A percentile compares a stretch with the other conserved stretches of the same genome.
phyloP scores from a whole-genome alignment of 2,888 invertebrate species.

The Cataglyphis altisquamis region DNA sequence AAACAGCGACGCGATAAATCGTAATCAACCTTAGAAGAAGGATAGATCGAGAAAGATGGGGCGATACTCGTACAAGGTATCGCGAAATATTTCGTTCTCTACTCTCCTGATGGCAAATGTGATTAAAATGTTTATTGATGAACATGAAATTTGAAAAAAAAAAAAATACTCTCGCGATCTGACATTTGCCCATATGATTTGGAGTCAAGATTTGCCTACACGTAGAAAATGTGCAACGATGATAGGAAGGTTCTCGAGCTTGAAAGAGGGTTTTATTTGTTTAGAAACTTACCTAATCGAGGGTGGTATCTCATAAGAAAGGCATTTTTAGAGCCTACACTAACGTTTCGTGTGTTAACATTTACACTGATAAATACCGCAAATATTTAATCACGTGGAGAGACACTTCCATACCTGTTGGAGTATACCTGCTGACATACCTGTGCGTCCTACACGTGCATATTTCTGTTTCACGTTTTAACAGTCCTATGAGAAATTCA shows the following conservation, averaged over 20 bases:
- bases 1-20: slow-evolving; percentile 67
- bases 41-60: slow-evolving; percentile 38
- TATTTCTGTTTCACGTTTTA: slow-evolving; percentile 17
- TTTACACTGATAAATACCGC: slow-evolving; percentile 45
- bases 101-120: neutral
- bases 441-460: slow-evolving; percentile 1
- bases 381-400: slow-evolving; percentile 37
- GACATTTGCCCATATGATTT: neutral
- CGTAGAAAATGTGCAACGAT: slow-evolving; percentile 58
- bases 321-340: slow-evolving; percentile 36
- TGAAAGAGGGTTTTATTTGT: slow-evolving; percentile 5
- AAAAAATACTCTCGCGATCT: neutral
- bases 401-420: neutral
- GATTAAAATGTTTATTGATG: neutral
- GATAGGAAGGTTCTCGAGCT: slow-evolving; percentile 55
- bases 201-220: neutral
- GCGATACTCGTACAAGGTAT: neutral
- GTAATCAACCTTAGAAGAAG: slow-evolving; percentile 65
- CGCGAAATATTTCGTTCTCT: neutral
- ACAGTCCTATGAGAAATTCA: neutral
- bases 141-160: neutral
- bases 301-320: slow-evolving; percentile 14
- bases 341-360: slow-evolving; percentile 28
- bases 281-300: slow-evolving; percentile 37
- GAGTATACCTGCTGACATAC: neutral